Evolutionary conservation across 2,113 vertebrate species (phyloP), one percentile per base, ranked within the genome.

Genomic region (Lepus timidus): DNA sequence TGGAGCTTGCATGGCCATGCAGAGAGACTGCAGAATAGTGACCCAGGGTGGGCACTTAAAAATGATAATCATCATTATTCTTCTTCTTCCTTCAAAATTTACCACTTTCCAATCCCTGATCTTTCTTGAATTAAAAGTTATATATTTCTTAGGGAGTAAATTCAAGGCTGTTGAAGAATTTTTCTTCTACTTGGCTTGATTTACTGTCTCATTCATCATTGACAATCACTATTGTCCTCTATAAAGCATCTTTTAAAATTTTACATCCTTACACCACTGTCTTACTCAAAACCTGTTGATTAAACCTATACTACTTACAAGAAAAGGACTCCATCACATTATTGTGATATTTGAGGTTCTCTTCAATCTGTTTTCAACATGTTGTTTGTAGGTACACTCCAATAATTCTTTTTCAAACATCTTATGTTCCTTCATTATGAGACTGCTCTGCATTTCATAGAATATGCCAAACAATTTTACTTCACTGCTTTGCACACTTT

Each of bases 281-380:
- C 25, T 74, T 83, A 27, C 7, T 90, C 55, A 74, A 87, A 83
- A 85, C 0, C 23, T 44, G 27, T 31, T 51, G 49, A 16, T 64
- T 29, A 68, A 33, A 4, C 78, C 8, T 9, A 39, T 3, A 49
- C 0, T 25, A 16, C 67, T 82, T 68, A 2, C n/a, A 74, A 87
- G 31, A 74, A 90, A 73, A 73, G 31, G 23, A 31, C 23, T 4
- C 4, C 14, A 19, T 14, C 13, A 75, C 19, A 19, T 71, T 52
- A n/a, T 75, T 93, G 93, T 82, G 64, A 81, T 94, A 80, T 90
- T 84, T 88, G 93, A 95, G 85, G 25, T 0, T 79, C 25, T 51
- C 27, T 52, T 55, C 19, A n/a, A 6, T 68, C 1, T 58, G 0
- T 39, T 6, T 61, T 86, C 29, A 70, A 13, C 23, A 36, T 7